Percentiles rank a stretch among this genome's conserved stretches.
Evolutionary conservation across 2,797 vertebrate species (phyloP).

Genomic region (Prionace glauca): DNA sequence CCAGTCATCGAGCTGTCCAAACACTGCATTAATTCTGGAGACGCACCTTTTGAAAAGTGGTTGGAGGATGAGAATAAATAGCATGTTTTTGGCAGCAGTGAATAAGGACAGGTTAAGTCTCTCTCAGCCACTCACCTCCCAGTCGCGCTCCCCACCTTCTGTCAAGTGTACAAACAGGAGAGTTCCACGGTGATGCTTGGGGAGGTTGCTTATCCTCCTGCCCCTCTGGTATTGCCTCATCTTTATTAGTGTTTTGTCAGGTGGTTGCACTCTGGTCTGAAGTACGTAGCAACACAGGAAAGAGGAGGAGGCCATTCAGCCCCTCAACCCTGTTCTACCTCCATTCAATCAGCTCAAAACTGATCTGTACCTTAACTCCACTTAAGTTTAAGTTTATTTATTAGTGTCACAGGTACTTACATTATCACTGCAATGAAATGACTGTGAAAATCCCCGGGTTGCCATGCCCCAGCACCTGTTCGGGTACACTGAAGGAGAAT

Average conservation of each 20-base stretch:
- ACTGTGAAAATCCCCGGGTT: too few relatives aligned
- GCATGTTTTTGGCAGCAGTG: neutral
- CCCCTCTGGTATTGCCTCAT: neutral
- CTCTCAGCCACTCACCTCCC: neutral
- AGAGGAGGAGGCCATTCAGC: neutral
- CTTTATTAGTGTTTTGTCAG: neutral
- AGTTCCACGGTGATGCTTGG: neutral
- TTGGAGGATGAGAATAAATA: slow-evolving; percentile 11
- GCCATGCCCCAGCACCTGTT: too few relatives aligned
- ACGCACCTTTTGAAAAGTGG: slow-evolving; percentile 3
- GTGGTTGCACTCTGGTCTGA: neutral
- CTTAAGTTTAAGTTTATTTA: too few relatives aligned
- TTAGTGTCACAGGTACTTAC: too few relatives aligned
- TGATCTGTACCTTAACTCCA: neutral
- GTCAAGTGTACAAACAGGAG: neutral
- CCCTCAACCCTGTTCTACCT: neutral
- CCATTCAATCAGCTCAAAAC: neutral
- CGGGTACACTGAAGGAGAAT: too few relatives aligned
- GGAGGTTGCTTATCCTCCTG: neutral
- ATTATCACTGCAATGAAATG: too few relatives aligned
- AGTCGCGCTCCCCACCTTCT: neutral
- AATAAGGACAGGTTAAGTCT: neutral
- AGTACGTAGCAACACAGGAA: neutral
- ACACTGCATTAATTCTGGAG: neutral
- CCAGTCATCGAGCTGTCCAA: slow-evolving; percentile 13